Conservation (phyloP, 2,797 vertebrate genomes). For the Crenichthys baileyi region DNA sequence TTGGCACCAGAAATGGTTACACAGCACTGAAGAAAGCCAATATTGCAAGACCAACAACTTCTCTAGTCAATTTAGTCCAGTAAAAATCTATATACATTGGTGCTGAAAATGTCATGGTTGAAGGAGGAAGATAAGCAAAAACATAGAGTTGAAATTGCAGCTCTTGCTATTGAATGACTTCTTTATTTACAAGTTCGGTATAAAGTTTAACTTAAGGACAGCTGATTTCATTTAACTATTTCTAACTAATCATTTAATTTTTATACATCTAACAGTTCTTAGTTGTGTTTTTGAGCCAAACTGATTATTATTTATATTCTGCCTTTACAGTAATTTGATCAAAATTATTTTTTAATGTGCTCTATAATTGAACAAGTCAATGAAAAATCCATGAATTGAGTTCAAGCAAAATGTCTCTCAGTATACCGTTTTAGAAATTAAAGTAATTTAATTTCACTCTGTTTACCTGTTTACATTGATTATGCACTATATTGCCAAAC, state of each 20-base stretch:
- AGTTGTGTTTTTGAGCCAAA: not conserved
- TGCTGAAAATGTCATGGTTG: conserved; percentile 75
- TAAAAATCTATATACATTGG: conserved; percentile 89
- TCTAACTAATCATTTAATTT: not conserved
- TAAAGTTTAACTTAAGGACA: not conserved
- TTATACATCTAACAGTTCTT: not conserved
- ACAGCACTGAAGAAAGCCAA: conserved; percentile 86
- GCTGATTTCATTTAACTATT: not conserved
- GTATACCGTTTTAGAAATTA: not conserved
- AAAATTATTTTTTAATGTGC: not conserved
- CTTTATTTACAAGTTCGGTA: conserved; percentile 13
- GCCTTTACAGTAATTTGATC: not conserved
- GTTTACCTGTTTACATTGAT: not conserved
- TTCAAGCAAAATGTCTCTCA: not conserved
- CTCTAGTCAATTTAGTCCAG: conserved; percentile 91
- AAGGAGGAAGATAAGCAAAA: conserved; percentile 60
- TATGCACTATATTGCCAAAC: not conserved
- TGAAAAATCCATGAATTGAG: not conserved
- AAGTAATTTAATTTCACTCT: not conserved
- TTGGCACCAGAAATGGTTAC: conserved; percentile 82
- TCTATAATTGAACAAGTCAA: not conserved
- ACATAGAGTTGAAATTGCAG: conserved; percentile 7
- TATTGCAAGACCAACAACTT: conserved; percentile 95
- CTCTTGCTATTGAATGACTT: conserved; percentile 21
- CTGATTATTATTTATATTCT: not conserved